These are phyloP conservation scores for Aplidium turbinatum DNA, from an alignment of 23 tunicate genomes.

Conservation along the genomic window DNA sequence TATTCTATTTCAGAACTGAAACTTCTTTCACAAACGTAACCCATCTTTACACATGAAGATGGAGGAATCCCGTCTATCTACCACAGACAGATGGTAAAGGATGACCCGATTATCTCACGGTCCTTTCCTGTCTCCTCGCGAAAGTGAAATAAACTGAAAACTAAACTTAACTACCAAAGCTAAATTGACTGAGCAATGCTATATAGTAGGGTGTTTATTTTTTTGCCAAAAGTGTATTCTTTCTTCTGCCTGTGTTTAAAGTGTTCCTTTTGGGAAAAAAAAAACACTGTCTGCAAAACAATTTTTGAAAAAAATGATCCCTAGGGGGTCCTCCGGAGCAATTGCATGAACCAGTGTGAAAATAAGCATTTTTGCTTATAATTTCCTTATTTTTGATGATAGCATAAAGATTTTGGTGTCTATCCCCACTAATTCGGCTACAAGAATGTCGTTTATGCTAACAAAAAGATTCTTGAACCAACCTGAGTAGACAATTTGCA, in stretches of 20 bases:
- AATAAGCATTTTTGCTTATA: conserved; percentile 10
- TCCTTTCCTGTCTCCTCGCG: too few species aligned
- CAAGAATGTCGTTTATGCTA: conserved; percentile 10
- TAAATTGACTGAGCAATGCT: too few species aligned
- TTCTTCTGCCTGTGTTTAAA: conserved; percentile 1
- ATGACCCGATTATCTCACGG: too few species aligned
- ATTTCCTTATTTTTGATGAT: conserved; percentile 2
- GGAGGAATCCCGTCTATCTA: too few species aligned
- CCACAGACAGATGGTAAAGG: too few species aligned
- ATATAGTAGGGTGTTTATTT: conserved; percentile 15
- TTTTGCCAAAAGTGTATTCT: not conserved
- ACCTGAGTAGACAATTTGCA: not conserved
- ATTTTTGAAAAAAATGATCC: not conserved
- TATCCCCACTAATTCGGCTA: conserved; percentile 10
- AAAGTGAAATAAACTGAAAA: too few species aligned
- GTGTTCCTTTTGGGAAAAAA: conserved; percentile 12
- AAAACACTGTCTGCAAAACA: not conserved
- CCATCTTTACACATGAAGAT: too few species aligned
- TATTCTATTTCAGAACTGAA: too few species aligned
- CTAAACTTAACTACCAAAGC: too few species aligned
- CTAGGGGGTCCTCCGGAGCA: not conserved
- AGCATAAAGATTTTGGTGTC: not conserved
- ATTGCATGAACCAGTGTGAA: conserved; percentile 4
- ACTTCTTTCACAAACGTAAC: too few species aligned
- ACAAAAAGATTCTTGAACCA: conserved; percentile 11